Evolutionary conservation across 2,113 vertebrate genomes (phyloP).

Genomic region (Lophius piscatorius): DNA sequence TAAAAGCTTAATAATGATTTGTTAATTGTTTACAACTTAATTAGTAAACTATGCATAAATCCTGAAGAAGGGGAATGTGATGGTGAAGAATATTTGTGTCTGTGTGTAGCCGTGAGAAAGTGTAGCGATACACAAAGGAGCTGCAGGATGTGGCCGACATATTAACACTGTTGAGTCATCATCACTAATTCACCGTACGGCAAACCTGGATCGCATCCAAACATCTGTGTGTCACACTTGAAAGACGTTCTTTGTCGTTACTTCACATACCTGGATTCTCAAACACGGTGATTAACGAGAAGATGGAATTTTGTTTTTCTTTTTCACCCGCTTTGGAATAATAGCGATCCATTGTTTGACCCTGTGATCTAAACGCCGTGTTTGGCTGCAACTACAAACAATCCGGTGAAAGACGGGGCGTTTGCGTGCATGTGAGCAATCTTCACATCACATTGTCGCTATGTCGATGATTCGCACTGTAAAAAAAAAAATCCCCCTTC

Average conservation of each 20-base stretch:
- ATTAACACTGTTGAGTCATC: conserved; percentile 55
- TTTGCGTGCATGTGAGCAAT: conserved; percentile 1
- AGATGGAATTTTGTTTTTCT: conserved; percentile 8
- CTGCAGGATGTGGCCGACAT: conserved; percentile 18
- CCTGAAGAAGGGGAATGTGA: no score
- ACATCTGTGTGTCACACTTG: conserved; percentile 52
- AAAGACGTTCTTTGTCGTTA: conserved; percentile 56
- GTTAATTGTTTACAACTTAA: no score
- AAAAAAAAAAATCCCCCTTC: no score
- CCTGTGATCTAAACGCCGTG: conserved; percentile 32
- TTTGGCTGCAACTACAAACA: no score
- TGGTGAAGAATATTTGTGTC: background rate
- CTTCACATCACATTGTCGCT: no score
- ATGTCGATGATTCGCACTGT: no score
- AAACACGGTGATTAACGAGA: background rate
- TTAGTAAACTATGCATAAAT: no score
- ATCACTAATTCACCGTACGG: conserved; percentile 37
- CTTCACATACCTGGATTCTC: conserved; percentile 12
- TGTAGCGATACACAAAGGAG: conserved; percentile 22
- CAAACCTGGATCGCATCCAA: conserved; percentile 56
- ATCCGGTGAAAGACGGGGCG: conserved; percentile 11
- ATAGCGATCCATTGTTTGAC: conserved; percentile 37
- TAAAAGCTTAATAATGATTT: no score
- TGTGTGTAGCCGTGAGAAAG: background rate
- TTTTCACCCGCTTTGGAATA: conserved; percentile 13